A percentile compares a stretch with the other conserved stretches of the same genome.
phyloP scores from a whole-genome alignment of 2,888 invertebrate genomes.

The Drosophila silvestris region DNA sequence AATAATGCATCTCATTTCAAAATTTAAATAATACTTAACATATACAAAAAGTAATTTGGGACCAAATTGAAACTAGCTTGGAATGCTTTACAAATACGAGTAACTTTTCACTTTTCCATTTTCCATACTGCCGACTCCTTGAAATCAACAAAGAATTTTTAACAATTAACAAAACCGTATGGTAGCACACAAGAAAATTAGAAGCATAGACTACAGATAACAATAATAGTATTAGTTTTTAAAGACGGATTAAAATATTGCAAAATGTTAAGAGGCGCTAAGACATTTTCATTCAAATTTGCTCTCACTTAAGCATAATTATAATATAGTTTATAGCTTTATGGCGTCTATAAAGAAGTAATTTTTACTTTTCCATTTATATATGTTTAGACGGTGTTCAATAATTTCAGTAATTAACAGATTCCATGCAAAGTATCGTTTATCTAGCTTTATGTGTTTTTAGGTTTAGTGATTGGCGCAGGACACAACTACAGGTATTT shows the following conservation, averaged over 20 bases:
- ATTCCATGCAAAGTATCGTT: constrained; percentile 38
- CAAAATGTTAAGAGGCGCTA: constrained; percentile 54
- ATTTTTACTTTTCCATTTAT: constrained; percentile 4
- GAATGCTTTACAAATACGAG: constrained; percentile 72
- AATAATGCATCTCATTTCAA: constrained; percentile 48
- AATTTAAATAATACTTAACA: constrained; percentile 67
- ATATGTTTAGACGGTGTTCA: constrained; percentile 30
- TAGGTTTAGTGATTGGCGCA: constrained; percentile 63
- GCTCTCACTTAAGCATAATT: constrained; percentile 48
- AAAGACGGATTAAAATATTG: constrained; percentile 72
- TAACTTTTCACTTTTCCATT: constrained; percentile 8
- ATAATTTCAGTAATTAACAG: constrained; percentile 45
- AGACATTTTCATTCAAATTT: constrained; percentile 29
- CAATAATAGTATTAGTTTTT: constrained; percentile 36
- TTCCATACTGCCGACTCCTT: constrained; percentile 15
- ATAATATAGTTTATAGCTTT: constrained; percentile 50
- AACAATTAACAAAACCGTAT: constrained; percentile 49
- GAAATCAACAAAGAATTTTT: constrained; percentile 52
- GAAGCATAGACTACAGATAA: constrained; percentile 40
- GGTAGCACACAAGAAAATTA: constrained; percentile 31
- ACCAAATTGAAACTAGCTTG: constrained; percentile 70
- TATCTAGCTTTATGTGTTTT: constrained; percentile 38
- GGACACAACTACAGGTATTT: constrained; percentile 74
- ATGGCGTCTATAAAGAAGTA: constrained; percentile 47
- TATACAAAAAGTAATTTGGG: constrained; percentile 69